Conservation (phyloP, 2,113 vertebrate genomes). For the Zosterops hypoxanthus region DNA sequence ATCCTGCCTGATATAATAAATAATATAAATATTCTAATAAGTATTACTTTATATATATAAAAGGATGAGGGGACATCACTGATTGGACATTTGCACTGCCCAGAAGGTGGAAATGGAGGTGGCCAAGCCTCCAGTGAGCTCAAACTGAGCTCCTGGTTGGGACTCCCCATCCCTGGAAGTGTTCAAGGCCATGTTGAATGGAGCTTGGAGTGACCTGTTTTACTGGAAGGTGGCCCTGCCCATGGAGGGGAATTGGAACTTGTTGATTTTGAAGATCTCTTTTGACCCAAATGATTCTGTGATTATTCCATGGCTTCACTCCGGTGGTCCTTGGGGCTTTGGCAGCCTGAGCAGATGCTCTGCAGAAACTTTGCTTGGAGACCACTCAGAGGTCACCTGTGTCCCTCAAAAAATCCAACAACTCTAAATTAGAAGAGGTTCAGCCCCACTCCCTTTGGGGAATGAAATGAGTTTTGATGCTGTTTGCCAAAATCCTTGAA, state of each 20-base stretch:
- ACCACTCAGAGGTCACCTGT: not conserved
- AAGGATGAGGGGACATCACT: not conserved
- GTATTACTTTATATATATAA: not conserved
- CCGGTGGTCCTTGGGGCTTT: not conserved
- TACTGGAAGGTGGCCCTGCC: not conserved
- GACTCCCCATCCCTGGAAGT: not conserved
- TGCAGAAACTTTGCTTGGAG: not conserved
- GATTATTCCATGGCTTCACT: not conserved
- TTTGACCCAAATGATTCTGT: not conserved
- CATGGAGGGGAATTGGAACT: not conserved
- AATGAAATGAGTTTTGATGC: not conserved
- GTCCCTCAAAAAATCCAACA: not conserved
- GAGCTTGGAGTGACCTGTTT: not conserved
- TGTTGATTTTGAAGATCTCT: not conserved
- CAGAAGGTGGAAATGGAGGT: not conserved
- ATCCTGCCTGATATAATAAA: not conserved
- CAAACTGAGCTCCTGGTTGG: not conserved
- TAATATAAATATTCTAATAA: not conserved
- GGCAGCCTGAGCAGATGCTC: not conserved
- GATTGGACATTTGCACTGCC: not conserved
- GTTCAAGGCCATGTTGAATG: not conserved
- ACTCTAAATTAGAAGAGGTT: not conserved
- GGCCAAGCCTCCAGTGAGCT: not conserved
- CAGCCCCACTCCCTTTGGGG: rapidly evolving
- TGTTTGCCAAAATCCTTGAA: not conserved